phyloP scores from a whole-genome alignment of 2,113 vertebrate species.

The Rhinogobius similis region DNA sequence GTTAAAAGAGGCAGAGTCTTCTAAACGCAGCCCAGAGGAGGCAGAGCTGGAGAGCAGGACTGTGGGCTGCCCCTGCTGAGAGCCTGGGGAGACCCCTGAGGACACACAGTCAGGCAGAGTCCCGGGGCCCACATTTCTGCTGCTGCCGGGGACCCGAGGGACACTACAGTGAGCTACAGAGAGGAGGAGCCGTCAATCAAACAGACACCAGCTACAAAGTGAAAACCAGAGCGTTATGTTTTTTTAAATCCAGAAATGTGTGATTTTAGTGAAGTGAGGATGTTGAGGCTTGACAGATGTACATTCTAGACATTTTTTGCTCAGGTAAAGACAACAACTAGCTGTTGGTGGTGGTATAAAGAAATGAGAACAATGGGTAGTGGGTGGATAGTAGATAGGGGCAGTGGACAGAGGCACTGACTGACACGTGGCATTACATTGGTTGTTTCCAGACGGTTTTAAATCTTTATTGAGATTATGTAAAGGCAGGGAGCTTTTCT shows the following conservation, averaged over 20 bases:
- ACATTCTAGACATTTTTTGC: neutral
- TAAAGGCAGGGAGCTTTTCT: too few relatives aligned
- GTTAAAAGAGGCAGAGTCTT: neutral
- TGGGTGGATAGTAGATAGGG: too few relatives aligned
- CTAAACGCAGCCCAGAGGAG: constrained; percentile 15
- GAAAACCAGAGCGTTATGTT: neutral
- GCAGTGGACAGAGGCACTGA: too few relatives aligned
- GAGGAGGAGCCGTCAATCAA: neutral
- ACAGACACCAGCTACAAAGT: constrained; percentile 2
- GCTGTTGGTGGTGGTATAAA: too few relatives aligned
- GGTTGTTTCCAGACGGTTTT: too few relatives aligned
- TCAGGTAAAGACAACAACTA: neutral
- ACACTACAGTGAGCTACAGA: neutral
- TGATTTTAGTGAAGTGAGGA: neutral
- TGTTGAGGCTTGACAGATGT: neutral
- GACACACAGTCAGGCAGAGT: constrained; percentile 5
- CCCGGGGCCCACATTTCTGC: neutral
- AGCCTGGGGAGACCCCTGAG: constrained; percentile 48
- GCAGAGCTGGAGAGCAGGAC: constrained; percentile 11
- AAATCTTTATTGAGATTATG: too few relatives aligned
- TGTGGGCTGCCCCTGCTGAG: constrained; percentile 38
- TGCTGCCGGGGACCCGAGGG: neutral
- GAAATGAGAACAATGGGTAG: too few relatives aligned
- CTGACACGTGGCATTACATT: too few relatives aligned
- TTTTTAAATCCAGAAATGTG: neutral